Percentiles rank a stretch among this genome's conserved stretches.
Evolutionary conservation across 2,888 invertebrate species (phyloP).

Genomic region (Amblyteles armatorius): DNA sequence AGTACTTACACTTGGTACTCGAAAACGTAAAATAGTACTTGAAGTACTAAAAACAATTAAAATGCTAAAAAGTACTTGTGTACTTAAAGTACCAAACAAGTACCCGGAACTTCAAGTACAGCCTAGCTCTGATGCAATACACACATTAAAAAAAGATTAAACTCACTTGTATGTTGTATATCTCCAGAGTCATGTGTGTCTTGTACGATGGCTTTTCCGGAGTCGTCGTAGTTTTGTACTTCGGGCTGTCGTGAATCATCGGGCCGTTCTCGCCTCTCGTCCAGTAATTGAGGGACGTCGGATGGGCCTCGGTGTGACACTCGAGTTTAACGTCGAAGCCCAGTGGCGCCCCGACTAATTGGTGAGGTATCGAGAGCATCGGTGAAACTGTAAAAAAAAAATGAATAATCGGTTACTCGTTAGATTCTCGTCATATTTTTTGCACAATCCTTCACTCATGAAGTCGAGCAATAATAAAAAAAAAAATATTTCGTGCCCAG

Average conservation of each 20-base stretch:
- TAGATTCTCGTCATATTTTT: neutral
- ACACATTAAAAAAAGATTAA: neutral
- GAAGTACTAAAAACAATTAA: too few relatives aligned
- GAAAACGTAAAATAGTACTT: too few relatives aligned
- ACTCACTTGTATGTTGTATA: slow-evolving; percentile 88
- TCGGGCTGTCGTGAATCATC: slow-evolving; percentile 94
- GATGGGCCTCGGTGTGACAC: slow-evolving; percentile 96
- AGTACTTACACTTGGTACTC: too few relatives aligned
- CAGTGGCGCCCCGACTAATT: slow-evolving; percentile 93
- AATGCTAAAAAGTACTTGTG: too few relatives aligned
- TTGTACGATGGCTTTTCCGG: slow-evolving; percentile 93
- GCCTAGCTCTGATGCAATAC: neutral
- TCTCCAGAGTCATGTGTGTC: slow-evolving; percentile 94
- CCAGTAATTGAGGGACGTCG: slow-evolving; percentile 96
- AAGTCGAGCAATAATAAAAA: too few relatives aligned
- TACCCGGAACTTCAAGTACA: too few relatives aligned
- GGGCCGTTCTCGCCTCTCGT: slow-evolving; percentile 94
- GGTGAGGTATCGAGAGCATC: slow-evolving; percentile 96
- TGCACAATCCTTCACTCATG: neutral
- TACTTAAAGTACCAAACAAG: too few relatives aligned
- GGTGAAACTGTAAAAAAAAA: slow-evolving; percentile 91
- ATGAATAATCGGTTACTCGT: neutral
- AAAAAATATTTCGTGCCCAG: neutral
- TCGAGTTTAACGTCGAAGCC: slow-evolving; percentile 94
- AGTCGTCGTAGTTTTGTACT: slow-evolving; percentile 87